Conservation (phyloP, 2,797 vertebrate genomes). For the Caiman crocodilus region DNA sequence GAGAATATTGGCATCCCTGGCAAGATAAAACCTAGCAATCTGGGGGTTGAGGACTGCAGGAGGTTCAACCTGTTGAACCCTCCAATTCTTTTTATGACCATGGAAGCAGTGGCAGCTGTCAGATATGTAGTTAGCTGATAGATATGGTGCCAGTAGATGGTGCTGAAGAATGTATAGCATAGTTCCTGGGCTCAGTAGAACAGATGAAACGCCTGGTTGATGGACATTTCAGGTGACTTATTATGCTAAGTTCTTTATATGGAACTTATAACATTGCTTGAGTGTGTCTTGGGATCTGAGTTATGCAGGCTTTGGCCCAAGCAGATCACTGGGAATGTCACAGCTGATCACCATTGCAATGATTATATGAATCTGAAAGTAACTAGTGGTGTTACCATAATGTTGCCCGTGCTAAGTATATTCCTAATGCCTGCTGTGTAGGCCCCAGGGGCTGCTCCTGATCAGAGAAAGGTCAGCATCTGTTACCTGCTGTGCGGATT, state of each 20-base stretch:
- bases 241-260: rapidly evolving
- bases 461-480: background rate
- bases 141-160: conserved; percentile 42
- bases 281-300: rapidly evolving
- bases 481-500: conserved; percentile 13
- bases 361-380: background rate
- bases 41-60: background rate
- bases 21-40: background rate
- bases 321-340: background rate
- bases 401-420: background rate
- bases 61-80: background rate
- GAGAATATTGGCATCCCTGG: too few species aligned
- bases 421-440: conserved; percentile 13
- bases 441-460: conserved; percentile 33
- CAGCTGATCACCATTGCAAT: background rate
- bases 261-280: rapidly evolving
- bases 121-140: background rate
- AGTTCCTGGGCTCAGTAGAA: background rate
- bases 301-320: background rate
- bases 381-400: background rate
- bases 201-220: background rate
- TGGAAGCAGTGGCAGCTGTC: background rate
- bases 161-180: conserved; percentile 65
- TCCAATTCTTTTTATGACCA: background rate
- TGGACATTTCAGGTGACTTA: background rate